Percentiles rank a stretch among this genome's conserved stretches.
Conservation (phyloP, 2,113 vertebrate genomes). For the Halcyon malimbica region DNA sequence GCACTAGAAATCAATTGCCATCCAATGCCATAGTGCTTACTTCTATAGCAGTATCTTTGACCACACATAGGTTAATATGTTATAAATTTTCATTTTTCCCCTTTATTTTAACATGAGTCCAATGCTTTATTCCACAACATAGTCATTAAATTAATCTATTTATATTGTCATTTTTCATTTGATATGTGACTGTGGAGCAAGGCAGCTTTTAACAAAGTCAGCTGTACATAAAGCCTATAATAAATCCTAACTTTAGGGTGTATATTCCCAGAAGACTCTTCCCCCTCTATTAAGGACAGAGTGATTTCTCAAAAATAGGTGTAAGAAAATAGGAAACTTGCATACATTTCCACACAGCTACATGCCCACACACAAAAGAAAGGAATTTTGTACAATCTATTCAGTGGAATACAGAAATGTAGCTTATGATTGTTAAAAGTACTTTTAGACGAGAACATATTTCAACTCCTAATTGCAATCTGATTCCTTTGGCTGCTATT, state of each 20-base stretch:
- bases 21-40: background rate
- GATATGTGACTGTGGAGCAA: background rate
- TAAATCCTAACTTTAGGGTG: constrained; percentile 1
- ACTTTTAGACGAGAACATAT: background rate
- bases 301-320: background rate
- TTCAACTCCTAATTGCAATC: background rate
- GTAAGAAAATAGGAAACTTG: background rate
- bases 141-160: background rate
- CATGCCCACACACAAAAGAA: background rate
- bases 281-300: background rate
- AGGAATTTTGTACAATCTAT: background rate
- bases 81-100: background rate
- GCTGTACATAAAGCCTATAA: background rate
- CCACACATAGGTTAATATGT: background rate
- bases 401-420: background rate
- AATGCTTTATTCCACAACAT: background rate
- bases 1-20: constrained; percentile 3
- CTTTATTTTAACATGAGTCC: background rate
- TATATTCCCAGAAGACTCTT: constrained; percentile 1
- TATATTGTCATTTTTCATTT: constrained; percentile 39
- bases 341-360: background rate
- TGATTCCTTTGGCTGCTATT: background rate
- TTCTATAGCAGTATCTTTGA: background rate
- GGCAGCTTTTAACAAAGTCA: constrained; percentile 29
- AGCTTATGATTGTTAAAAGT: background rate